A percentile compares a stretch with the other conserved stretches of the same genome.
Evolutionary conservation across 2,113 vertebrate species (phyloP).

Genomic region (Lagopus leucura): DNA sequence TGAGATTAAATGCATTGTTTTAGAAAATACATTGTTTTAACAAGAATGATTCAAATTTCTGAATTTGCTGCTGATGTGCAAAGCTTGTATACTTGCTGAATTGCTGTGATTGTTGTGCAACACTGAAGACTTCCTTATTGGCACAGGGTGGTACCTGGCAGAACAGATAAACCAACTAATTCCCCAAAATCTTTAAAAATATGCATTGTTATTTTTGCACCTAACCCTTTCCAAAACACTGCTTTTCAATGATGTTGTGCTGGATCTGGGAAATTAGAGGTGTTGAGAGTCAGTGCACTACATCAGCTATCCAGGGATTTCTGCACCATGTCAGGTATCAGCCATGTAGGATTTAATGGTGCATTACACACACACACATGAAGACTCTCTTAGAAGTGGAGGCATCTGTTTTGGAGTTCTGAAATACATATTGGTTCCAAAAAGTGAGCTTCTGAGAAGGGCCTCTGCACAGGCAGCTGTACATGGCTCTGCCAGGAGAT

Average conservation of each 20-base stretch:
- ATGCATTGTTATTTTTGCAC: not conserved
- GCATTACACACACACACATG: no score
- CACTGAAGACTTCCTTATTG: not conserved
- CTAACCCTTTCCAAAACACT: not conserved
- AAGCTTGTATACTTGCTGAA: not conserved
- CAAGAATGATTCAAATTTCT: not conserved
- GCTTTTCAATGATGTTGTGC: not conserved
- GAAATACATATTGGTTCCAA: not conserved
- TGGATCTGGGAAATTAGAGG: not conserved
- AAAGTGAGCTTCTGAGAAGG: accelerated
- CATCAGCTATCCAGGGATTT: not conserved
- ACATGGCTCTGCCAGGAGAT: not conserved
- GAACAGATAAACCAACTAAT: not conserved
- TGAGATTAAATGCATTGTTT: conserved; percentile 49
- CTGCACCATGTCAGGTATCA: not conserved
- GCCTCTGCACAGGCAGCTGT: not conserved
- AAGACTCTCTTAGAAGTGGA: not conserved
- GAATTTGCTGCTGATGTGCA: not conserved
- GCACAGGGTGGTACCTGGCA: not conserved
- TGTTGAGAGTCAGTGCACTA: not conserved
- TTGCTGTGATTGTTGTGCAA: not conserved
- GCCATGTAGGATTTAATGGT: not conserved
- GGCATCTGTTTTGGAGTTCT: not conserved
- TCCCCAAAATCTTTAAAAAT: not conserved
- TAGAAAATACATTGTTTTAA: not conserved